A percentile compares a stretch with the other conserved stretches of the same genome.
Evolutionary conservation across 2,797 vertebrate genomes (phyloP).

Genomic region (Acridotheres tristis): DNA sequence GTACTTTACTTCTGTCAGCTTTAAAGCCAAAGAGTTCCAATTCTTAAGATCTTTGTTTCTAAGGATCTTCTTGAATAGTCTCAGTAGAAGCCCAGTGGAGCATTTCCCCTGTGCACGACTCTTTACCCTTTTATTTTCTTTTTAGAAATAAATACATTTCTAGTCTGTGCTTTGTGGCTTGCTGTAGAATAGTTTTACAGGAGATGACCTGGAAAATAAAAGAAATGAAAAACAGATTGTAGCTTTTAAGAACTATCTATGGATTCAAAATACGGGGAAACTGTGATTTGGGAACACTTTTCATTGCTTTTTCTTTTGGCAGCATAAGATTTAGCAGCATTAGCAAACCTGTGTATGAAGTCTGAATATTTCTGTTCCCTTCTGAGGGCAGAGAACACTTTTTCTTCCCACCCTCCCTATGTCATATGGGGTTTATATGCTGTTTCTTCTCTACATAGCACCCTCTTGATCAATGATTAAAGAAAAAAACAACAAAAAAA

Average conservation of each 20-base stretch:
- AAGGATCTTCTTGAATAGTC: not conserved
- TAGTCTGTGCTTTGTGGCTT: not conserved
- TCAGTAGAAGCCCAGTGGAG: not conserved
- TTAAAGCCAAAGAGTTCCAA: not conserved
- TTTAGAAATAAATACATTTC: not conserved
- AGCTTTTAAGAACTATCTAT: not conserved
- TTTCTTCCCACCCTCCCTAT: not conserved
- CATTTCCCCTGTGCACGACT: not conserved
- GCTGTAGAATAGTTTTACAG: not conserved
- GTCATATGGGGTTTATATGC: not conserved
- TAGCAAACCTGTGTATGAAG: not conserved
- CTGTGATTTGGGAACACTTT: not conserved
- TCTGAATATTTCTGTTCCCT: not conserved
- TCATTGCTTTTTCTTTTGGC: not conserved
- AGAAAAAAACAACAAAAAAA: not conserved
- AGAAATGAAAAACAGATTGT: not conserved
- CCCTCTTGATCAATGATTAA: constrained; percentile 8
- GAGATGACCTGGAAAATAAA: not conserved
- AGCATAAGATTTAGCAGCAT: not conserved
- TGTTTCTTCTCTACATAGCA: not conserved
- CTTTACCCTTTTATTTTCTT: not conserved
- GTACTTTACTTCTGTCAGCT: not conserved
- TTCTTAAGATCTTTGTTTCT: not conserved
- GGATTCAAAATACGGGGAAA: not conserved
- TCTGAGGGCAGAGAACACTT: not conserved